Percentiles rank a stretch among this genome's conserved stretches.
Conservation (phyloP, 1,140 invertebrate species). For the Ctenoplectra terminalis region DNA sequence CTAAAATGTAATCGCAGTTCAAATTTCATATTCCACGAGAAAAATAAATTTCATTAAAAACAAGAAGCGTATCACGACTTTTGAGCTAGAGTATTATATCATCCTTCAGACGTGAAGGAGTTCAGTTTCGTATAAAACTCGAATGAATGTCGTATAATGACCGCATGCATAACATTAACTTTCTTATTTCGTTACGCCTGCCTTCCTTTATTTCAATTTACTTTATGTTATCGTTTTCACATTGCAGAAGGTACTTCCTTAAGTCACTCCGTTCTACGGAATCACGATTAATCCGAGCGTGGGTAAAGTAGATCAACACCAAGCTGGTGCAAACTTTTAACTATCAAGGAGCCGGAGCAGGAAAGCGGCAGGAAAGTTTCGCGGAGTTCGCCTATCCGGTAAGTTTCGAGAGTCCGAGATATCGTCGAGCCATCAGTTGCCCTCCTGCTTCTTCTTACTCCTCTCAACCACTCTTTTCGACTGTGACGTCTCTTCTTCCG, state of each 20-base stretch:
- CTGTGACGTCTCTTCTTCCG: constrained; percentile 3
- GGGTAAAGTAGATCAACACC: constrained; percentile 68
- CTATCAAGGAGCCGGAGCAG: constrained; percentile 64
- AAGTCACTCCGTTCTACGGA: constrained; percentile 64
- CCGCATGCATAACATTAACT: constrained; percentile 46
- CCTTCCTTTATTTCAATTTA: constrained; percentile 63
- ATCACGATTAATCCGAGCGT: constrained; percentile 67
- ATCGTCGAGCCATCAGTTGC: constrained; percentile 72
- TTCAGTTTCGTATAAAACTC: not conserved
- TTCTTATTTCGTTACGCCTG: constrained; percentile 2
- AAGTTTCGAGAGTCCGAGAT: constrained; percentile 70
- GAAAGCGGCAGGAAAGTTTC: constrained; percentile 67
- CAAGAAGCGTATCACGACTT: no score
- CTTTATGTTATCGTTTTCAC: constrained; percentile 62
- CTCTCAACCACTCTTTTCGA: not conserved
- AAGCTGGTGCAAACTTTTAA: constrained; percentile 63
- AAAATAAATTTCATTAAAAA: no score
- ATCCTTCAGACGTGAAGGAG: no score
- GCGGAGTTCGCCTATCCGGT: constrained; percentile 62
- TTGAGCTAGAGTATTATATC: no score
- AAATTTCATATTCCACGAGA: no score
- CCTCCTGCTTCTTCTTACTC: constrained; percentile 32
- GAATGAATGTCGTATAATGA: constrained; percentile 26
- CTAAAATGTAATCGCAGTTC: no score
- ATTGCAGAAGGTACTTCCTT: constrained; percentile 57